Evolutionary conservation across 2,113 vertebrate genomes (phyloP), one percentile per base, ranked within the genome.

Genomic region (Erythrolamprus reginae): DNA sequence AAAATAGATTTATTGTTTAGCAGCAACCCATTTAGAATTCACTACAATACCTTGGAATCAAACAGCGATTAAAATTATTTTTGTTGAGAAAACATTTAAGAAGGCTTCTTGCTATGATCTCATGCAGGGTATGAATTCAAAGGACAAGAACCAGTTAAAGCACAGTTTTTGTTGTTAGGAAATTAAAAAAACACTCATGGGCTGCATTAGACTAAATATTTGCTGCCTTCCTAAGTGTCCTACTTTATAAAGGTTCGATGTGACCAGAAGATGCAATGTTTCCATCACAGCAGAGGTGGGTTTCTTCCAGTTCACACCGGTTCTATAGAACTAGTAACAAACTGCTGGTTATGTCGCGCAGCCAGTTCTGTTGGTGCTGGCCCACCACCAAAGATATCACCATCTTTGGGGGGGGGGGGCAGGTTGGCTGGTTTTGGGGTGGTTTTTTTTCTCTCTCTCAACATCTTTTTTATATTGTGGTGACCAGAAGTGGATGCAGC

Each of bases 71-170:
- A 94, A 95, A 51, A 88, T 84, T 94, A 77, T 89, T 85, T 53
- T 92, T 92, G 48, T 86, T 92, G 93, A 93, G 92, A 93, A 93
- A 95, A 92, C 21, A 38, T 92, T 85, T 93, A 92, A 92, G 83
- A 89, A 90, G 45, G 33, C 85, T 90, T 45, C 82, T 90, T 84
- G 90, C 58, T n/a, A 7, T 28, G 38, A 26, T 50, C 89, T 95
- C 92, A 92, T 91, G 61, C 65, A 86, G 61, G 19, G 33, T 9
- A 52, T 88, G 77, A 15, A 88, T 88, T 88, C 65, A 86, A 95
- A 28, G 13, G 26, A 19, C 88, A 84, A 94, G 51, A 33, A 23
- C 42, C 45, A 38, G 56, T 52, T 90, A 45, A 89, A 52, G 1
- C 45, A 61, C n/a, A 90, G 45, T 17, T 85, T 89, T 90, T 90